Conservation (phyloP, 2,888 invertebrate species). For the Ophioninae sp. region DNA sequence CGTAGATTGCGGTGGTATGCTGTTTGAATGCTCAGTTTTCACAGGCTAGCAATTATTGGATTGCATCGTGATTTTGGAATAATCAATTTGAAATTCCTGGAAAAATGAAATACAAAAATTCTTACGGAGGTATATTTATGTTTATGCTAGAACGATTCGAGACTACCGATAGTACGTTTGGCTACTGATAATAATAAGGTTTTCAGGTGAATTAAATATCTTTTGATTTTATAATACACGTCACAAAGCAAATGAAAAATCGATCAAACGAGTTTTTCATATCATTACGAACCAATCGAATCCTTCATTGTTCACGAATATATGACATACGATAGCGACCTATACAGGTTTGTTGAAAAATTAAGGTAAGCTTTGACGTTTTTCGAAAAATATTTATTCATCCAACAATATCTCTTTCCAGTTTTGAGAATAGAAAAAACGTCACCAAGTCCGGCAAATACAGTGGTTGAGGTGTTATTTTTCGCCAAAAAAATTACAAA, state of each 20-base stretch:
- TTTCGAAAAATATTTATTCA: too few species aligned
- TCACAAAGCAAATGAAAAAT: not conserved
- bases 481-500: too few species aligned
- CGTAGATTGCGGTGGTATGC: not conserved
- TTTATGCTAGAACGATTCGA: not conserved
- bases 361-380: too few species aligned
- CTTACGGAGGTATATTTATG: not conserved
- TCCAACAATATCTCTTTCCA: too few species aligned
- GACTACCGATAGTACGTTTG: not conserved
- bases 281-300: not conserved
- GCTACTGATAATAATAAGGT: not conserved
- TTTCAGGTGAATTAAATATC: too few species aligned
- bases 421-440: too few species aligned
- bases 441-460: too few species aligned
- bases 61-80: not conserved
- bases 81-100: not conserved
- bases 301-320: not conserved
- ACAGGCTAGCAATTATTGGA: not conserved
- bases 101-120: not conserved
- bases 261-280: too few species aligned
- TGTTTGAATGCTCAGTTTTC: constrained; percentile 43
- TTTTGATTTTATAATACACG: too few species aligned
- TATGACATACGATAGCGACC: too few species aligned
- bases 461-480: too few species aligned
- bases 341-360: not conserved